These are phyloP conservation scores for Actinia tenebrosa DNA, from an alignment of 64 coral and sea anemone species.

Conservation along the genomic window DNA sequence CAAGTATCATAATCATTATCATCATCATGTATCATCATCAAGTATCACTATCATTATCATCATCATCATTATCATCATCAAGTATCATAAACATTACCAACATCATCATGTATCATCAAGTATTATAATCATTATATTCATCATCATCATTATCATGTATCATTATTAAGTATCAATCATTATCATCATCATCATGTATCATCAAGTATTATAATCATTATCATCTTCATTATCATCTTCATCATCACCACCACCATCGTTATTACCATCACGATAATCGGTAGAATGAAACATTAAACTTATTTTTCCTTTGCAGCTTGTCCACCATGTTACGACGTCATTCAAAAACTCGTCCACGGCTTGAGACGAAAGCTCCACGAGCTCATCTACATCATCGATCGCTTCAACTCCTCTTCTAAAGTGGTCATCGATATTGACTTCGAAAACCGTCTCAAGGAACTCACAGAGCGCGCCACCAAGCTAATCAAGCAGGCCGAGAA, in stretches of 20 bases:
- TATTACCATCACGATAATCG: background rate
- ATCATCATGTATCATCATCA: too few species aligned
- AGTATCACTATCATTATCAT: too few species aligned
- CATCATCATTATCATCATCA: too few species aligned
- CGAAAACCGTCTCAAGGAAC: conserved; percentile 60
- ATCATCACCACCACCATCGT: background rate
- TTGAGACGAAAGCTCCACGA: conserved; percentile 58
- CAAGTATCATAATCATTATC: too few species aligned
- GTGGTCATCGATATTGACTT: conserved; percentile 64
- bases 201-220: too few species aligned
- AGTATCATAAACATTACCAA: too few species aligned
- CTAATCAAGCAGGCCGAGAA: conserved; percentile 61
- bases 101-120: too few species aligned
- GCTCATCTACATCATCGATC: conserved; percentile 61
- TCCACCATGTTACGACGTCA: conserved; percentile 88
- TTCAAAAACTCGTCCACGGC: conserved; percentile 55
- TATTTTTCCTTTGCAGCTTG: conserved; percentile 35
- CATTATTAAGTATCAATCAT: too few species aligned
- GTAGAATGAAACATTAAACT: background rate
- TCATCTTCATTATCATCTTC: too few species aligned
- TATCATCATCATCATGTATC: too few species aligned
- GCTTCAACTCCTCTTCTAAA: conserved; percentile 50
- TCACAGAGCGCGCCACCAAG: conserved; percentile 48
- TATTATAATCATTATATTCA: too few species aligned
- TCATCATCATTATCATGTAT: too few species aligned